phyloP scores from a whole-genome alignment of 2,113 vertebrate species.

The Tursiops truncatus region DNA sequence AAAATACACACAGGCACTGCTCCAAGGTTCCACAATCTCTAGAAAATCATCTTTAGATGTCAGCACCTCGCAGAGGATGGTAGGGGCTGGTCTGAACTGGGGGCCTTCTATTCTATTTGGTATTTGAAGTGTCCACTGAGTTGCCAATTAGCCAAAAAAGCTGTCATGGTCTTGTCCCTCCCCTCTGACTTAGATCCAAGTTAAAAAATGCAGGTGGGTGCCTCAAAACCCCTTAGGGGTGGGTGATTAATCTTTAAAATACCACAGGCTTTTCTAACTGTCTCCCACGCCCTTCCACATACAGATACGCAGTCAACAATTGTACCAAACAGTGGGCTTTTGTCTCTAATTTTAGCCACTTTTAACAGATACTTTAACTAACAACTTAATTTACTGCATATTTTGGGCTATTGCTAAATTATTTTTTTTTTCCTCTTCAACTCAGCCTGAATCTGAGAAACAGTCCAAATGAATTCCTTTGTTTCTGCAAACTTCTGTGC shows the following conservation, averaged over 20 bases:
- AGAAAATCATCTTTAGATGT: background rate
- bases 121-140: slow-evolving; percentile 30
- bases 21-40: background rate
- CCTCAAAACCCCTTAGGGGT: background rate
- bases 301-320: slow-evolving; percentile 39
- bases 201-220: slow-evolving; percentile 41
- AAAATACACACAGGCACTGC: background rate
- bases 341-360: slow-evolving; percentile 61
- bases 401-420: slow-evolving; percentile 44
- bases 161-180: background rate
- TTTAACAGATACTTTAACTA: slow-evolving; percentile 68
- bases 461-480: background rate
- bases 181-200: slow-evolving; percentile 42
- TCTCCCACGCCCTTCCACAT: slow-evolving; percentile 17
- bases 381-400: slow-evolving; percentile 58
- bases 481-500: background rate
- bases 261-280: slow-evolving; percentile 42
- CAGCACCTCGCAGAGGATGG: background rate
- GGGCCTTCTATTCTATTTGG: background rate
- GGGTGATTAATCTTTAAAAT: slow-evolving; percentile 58
- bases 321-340: slow-evolving; percentile 4
- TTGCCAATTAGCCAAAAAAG: background rate
- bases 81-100: background rate
- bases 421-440: slow-evolving; percentile 11
- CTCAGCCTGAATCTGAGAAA: slow-evolving; percentile 12